Conservation (phyloP, 1,140 invertebrate species). For the Nymphalis io region DNA sequence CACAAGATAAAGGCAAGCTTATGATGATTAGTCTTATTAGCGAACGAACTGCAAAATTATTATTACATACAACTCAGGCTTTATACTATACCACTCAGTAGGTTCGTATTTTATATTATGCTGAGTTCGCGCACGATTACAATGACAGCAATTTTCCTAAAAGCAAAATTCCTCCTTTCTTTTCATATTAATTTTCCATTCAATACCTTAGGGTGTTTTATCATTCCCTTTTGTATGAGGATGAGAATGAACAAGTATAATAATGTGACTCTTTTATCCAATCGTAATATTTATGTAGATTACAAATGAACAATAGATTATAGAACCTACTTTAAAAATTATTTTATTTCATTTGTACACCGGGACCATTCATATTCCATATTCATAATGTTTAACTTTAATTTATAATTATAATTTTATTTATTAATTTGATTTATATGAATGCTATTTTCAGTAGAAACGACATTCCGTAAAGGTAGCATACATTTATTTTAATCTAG, state of each 20-base stretch:
- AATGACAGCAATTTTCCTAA: constrained; percentile 36
- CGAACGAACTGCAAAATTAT: too few relatives aligned
- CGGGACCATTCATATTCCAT: too few relatives aligned
- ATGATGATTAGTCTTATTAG: too few relatives aligned
- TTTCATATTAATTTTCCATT: constrained; percentile 36
- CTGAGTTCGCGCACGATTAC: constrained; percentile 22
- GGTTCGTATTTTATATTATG: neutral
- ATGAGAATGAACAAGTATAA: constrained; percentile 29
- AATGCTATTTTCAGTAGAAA: too few relatives aligned
- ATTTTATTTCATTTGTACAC: neutral
- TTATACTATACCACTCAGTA: neutral
- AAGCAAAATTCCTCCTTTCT: constrained; percentile 31
- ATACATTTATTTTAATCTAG: too few relatives aligned
- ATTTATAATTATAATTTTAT: too few relatives aligned
- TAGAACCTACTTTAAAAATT: neutral
- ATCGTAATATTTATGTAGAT: constrained; percentile 25
- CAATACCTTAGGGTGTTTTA: constrained; percentile 30
- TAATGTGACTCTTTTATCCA: constrained; percentile 25
- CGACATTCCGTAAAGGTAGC: too few relatives aligned
- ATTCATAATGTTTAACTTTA: too few relatives aligned
- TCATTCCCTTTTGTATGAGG: constrained; percentile 25
- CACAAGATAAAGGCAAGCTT: too few relatives aligned
- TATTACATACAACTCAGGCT: too few relatives aligned
- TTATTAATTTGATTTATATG: too few relatives aligned
- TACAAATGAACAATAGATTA: constrained; percentile 12